Evolutionary conservation across 2,888 invertebrate species (phyloP), one percentile per base, ranked within the genome.

Genomic region (Lathronympha strigana): DNA sequence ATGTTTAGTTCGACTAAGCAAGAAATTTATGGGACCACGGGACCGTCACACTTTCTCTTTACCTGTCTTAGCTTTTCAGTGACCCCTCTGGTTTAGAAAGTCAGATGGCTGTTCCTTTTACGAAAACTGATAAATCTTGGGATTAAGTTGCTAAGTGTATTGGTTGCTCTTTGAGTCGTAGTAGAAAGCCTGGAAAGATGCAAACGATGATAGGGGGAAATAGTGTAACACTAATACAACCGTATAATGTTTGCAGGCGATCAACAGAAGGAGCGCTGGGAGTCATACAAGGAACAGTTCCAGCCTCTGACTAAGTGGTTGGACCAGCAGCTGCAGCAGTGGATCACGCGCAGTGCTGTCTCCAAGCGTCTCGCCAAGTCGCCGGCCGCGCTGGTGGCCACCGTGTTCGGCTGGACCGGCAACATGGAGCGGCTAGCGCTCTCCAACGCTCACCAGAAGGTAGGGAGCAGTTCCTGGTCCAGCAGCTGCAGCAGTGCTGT

Each of bases 361-460:
- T 98, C 98, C 2, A 97, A 98, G 75, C 94, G 98, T 64, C 93
- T 99, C 66, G 95, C 95, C 67, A 96, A 95, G 78, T 98, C 99
- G 6, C 99, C 99, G 0, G 98, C 98, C 86, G 99, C 98, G 58
- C 93, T 99, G 58, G 98, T 99, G 53, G 99, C 99, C 71, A 96
- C 97, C 67, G 96, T 97, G 93, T 99, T 98, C 90, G 99, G 99
- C 73, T 99, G 99, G 99, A 98, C 99, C 76, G 99, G 99, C 77
- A 99, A 99, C 90, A 99, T 99, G 99, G 99, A 99, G 92, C 94
- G 99, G 55, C 94, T 99, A 71, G 98, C 99, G 69, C 90, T 97
- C 70, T 96, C 97, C 51, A 99, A 99, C 90, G 98, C 99, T 15
- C 99, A 99, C 88, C 98, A 98, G 86, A 99, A 99, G 84, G 76